Conservation (phyloP, 2,888 invertebrate genomes). For the Eumacrocentrus americanus region DNA sequence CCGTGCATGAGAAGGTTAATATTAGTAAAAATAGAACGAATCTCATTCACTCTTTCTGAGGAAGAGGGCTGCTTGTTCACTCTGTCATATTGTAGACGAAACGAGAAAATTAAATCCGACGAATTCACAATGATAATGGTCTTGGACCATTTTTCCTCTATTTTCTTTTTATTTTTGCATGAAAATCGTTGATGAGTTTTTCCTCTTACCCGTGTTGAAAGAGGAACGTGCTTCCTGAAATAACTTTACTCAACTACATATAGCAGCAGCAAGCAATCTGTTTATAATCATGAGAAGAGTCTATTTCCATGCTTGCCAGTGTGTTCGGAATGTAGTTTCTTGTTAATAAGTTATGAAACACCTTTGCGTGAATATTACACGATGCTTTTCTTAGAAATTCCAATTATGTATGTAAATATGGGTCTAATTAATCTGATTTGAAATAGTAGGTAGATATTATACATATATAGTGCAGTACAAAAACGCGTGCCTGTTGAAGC, state of each 20-base stretch:
- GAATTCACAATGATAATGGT: constrained; percentile 43
- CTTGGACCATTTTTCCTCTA: constrained; percentile 15
- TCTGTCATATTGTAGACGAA: constrained; percentile 29
- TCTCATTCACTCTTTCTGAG: constrained; percentile 33
- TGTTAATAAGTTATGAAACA: constrained; percentile 9
- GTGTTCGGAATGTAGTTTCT: neutral
- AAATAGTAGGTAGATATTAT: neutral
- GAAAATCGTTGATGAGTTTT: constrained; percentile 11
- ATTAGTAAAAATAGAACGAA: neutral
- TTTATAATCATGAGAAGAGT: neutral
- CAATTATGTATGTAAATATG: neutral
- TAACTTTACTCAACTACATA: neutral
- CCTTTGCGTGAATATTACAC: constrained; percentile 15
- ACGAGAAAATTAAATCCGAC: constrained; percentile 38
- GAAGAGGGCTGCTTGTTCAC: constrained; percentile 29
- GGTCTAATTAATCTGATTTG: neutral
- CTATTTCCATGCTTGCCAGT: neutral
- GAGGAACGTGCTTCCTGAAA: neutral
- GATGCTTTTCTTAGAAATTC: neutral
- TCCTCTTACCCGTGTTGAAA: neutral
- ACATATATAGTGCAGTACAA: constrained; percentile 2
- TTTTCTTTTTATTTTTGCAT: neutral
- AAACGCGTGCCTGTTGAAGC: constrained; percentile 23
- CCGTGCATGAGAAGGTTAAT: too few relatives aligned
- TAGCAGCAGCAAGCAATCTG: too few relatives aligned